Evolutionary conservation across 53 echinoderm and acorn worm species (phyloP).

Genomic region (Arbacia lixula): DNA sequence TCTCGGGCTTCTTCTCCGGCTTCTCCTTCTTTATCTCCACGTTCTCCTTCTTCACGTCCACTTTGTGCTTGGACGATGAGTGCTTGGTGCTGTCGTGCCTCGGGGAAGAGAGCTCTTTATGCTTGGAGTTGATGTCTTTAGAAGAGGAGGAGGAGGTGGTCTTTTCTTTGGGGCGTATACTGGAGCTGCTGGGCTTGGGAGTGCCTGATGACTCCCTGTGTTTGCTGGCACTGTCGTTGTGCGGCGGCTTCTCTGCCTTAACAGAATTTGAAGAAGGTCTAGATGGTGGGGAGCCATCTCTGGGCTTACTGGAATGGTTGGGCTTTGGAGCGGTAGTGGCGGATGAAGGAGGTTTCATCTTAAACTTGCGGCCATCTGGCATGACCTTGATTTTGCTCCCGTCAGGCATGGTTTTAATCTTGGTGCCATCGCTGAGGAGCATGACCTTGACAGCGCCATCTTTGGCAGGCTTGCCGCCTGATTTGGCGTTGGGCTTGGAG

Average conservation of each 20-base stretch:
- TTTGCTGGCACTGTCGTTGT: slow-evolving; percentile 5
- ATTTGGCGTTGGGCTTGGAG: slow-evolving; percentile 55
- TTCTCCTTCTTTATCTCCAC: slow-evolving; percentile 59
- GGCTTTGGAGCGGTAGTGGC: slow-evolving; percentile 21
- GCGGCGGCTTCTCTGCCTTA: slow-evolving; percentile 8
- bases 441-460: slow-evolving; percentile 33
- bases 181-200: slow-evolving; percentile 45
- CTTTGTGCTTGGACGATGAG: slow-evolving; percentile 27
- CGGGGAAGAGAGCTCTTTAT: slow-evolving; percentile 19
- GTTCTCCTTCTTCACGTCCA: slow-evolving; percentile 63
- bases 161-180: slow-evolving; percentile 26
- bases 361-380: slow-evolving; percentile 65
- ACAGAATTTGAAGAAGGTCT: slow-evolving; percentile 1
- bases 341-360: slow-evolving; percentile 27
- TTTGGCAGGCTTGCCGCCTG: slow-evolving; percentile 44
- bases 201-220: slow-evolving; percentile 39
- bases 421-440: slow-evolving; percentile 48
- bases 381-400: slow-evolving; percentile 62
- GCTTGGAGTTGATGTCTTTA: slow-evolving; percentile 32
- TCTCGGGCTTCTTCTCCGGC: slow-evolving; percentile 35
- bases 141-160: slow-evolving; percentile 1
- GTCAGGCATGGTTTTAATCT: slow-evolving; percentile 45
- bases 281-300: slow-evolving; percentile 46
- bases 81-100: slow-evolving; percentile 31
- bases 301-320: slow-evolving; percentile 60